Conservation (phyloP, 1,140 invertebrate genomes). For the Caenorhabditis latens region DNA sequence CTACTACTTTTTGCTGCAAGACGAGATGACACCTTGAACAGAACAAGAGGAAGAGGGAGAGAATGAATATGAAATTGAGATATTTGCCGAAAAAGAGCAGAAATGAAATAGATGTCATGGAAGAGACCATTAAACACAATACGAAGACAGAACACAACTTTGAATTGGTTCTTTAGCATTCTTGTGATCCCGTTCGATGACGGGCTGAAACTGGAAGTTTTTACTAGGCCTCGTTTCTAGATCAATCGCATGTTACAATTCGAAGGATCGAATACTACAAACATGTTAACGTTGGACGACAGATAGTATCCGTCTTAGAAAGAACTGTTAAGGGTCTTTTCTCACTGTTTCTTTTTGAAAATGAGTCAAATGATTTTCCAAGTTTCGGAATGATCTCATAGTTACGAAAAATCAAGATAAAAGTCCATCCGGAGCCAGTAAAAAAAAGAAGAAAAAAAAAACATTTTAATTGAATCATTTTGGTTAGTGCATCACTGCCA, state of each 20-base stretch:
- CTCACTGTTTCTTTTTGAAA: too few relatives aligned
- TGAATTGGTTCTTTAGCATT: too few relatives aligned
- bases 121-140: conserved; percentile 11
- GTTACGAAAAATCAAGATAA: background rate
- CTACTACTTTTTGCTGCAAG: conserved; percentile 11
- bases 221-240: too few relatives aligned
- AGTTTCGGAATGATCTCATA: too few relatives aligned
- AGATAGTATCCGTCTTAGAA: too few relatives aligned
- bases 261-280: too few relatives aligned
- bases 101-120: conserved; percentile 11
- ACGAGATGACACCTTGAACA: conserved; percentile 17
- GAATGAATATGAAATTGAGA: conserved; percentile 41
- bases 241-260: too few relatives aligned
- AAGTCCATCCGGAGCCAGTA: background rate
- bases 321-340: too few relatives aligned
- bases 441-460: background rate
- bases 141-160: background rate
- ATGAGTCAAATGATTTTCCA: too few relatives aligned
- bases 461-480: conserved; percentile 7
- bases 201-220: too few relatives aligned
- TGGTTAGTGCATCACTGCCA: background rate
- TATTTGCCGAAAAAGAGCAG: background rate
- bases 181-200: too few relatives aligned
- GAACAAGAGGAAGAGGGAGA: background rate
- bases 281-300: too few relatives aligned